Evolutionary conservation across 2,797 vertebrate genomes (phyloP).

Genomic region (Takifugu ocellatus): DNA sequence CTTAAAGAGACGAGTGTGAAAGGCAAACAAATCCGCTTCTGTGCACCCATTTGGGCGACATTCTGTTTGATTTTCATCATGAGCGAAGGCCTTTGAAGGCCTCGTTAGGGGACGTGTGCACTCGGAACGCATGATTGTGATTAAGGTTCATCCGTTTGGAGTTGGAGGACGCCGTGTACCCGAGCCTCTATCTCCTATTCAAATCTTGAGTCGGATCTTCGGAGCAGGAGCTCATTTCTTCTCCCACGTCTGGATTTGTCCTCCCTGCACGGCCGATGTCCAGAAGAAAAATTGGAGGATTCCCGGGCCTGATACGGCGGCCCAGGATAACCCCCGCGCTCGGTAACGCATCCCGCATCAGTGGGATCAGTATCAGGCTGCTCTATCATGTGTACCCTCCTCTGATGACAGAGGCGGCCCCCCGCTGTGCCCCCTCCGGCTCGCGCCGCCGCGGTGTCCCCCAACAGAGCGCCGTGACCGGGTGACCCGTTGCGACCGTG

Average conservation of each 20-base stretch:
- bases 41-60: slow-evolving; percentile 32
- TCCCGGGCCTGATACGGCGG: neutral
- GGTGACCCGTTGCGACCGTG: neutral
- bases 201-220: too few species aligned
- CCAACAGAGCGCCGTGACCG: too few species aligned
- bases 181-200: too few species aligned
- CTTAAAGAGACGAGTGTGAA: slow-evolving; percentile 40
- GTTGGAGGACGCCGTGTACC: too few species aligned
- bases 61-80: slow-evolving; percentile 47
- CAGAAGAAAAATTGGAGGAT: slow-evolving; percentile 6
- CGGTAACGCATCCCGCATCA: slow-evolving; percentile 28
- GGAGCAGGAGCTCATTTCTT: too few species aligned
- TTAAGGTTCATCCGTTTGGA: neutral
- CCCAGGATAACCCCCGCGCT: neutral
- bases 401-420: slow-evolving; percentile 23
- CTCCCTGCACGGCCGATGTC: neutral
- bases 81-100: slow-evolving; percentile 21
- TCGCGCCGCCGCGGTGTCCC: neutral
- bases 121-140: neutral
- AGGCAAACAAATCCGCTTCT: slow-evolving; percentile 52
- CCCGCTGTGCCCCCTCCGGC: slow-evolving; percentile 28
- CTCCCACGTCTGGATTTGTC: neutral
- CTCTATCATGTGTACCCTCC: slow-evolving; percentile 48
- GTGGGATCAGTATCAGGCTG: slow-evolving; percentile 20
- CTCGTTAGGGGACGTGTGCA: slow-evolving; percentile 34